Evolutionary conservation across 2,113 vertebrate species (phyloP), one percentile per base, ranked within the genome.

Genomic region (Leucosticte australis): DNA sequence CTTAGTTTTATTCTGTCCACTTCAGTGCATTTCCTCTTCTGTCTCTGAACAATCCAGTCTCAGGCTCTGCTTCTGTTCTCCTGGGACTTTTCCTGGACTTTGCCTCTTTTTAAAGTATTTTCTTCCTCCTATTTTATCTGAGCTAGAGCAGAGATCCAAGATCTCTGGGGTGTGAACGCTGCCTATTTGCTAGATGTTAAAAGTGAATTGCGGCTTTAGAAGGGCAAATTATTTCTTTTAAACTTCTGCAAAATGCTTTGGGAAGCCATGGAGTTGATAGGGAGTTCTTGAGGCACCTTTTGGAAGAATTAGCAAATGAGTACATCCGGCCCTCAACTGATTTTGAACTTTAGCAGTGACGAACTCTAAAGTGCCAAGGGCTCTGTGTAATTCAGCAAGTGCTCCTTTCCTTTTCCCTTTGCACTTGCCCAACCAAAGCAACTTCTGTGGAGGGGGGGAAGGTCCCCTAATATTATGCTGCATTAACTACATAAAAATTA

Each of bases 381-480:
- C 11, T 19, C 68, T 89, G 6, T 50, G 50, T 59, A 67, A 63
- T 81, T 35, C 56, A 87, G 47, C 44, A 70, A 74, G 19, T 57
- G 42, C 42, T 77, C 8, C n/a, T 85, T 82, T 47, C 37, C n/a
- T 92, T 68, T 67, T 76, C 11, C 11, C 12, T 69, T 95, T 47
- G 18, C 35, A 11, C 9, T 59, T 22, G 18, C 2, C 9, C 30
- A 55, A 23, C 26, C 26, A 87, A 78, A 55, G 21, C 42, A 81
- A 53, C 4, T 84, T 53, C 16, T 0, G 1, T 33, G 33, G 19
- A 15, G 7, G 24, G 10, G 1, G 6, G 10, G 2, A 46, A 52
- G 16, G 9, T 60, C 17, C 49, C 46, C 44, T 46, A 15, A 37
- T 42, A 50, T 46, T 39, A n/a, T 23, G 6, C 47, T 67, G 16